Percentiles rank a stretch among this genome's conserved stretches.
These are phyloP conservation scores for Zaprionus bogoriensis DNA, from an alignment of 2,888 invertebrate species.

Conservation along the genomic window DNA sequence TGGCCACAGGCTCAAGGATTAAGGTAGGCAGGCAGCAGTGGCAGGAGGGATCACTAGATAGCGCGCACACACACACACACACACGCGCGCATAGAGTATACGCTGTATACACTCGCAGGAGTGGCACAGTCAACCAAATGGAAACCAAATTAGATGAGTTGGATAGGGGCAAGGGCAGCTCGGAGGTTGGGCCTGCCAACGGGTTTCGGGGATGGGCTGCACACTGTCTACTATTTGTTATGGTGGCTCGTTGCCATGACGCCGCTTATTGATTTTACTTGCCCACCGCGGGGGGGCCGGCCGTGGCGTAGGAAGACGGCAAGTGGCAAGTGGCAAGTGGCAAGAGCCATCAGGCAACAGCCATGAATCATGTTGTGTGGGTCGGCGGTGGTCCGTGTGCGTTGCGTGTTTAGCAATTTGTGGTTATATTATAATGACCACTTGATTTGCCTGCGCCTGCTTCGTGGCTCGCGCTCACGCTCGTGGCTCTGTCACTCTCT, in stretches of 20 bases:
- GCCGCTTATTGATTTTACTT: constrained; percentile 69
- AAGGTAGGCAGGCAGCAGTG: constrained; percentile 46
- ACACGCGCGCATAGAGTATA: background rate
- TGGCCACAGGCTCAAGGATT: constrained; percentile 34
- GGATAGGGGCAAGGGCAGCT: constrained; percentile 2
- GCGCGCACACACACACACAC: background rate
- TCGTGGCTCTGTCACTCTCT: too few relatives aligned
- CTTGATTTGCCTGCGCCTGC: constrained; percentile 68
- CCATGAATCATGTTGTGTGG: constrained; percentile 63
- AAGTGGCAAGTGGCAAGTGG: constrained; percentile 29
- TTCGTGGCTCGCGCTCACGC: too few relatives aligned
- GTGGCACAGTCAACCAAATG: constrained; percentile 49
- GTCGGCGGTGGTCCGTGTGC: constrained; percentile 27
- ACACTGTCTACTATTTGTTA: constrained; percentile 59
- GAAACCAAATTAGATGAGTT: constrained; percentile 46
- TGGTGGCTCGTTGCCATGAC: constrained; percentile 70
- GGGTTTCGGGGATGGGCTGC: constrained; percentile 5
- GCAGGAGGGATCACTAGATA: background rate
- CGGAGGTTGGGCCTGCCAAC: background rate
- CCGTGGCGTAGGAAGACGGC: constrained; percentile 7
- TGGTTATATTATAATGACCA: constrained; percentile 74
- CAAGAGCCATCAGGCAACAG: constrained; percentile 48
- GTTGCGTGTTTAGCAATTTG: constrained; percentile 74
- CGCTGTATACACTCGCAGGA: constrained; percentile 17
- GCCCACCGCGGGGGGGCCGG: constrained; percentile 14